phyloP scores from a whole-genome alignment of 2,113 vertebrate genomes.

The Plecotus auritus region DNA sequence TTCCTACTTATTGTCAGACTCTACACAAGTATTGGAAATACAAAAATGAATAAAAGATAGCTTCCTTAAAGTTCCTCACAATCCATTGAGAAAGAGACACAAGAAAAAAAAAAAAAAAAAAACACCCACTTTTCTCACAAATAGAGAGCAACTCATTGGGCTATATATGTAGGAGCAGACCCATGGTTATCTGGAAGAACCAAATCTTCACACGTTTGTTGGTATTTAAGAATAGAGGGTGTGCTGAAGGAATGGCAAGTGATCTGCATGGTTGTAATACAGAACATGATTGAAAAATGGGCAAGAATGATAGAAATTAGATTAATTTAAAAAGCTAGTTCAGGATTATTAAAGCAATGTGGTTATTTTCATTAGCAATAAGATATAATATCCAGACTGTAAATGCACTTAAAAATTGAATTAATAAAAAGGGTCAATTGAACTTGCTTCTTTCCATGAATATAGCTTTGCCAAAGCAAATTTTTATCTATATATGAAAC shows the following conservation, averaged over 20 bases:
- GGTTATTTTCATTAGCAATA: neutral
- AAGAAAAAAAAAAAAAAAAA: neutral
- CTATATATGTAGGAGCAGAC: neutral
- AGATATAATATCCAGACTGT: neutral
- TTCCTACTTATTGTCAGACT: neutral
- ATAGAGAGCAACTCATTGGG: neutral
- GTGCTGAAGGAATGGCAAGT: neutral
- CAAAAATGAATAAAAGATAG: neutral
- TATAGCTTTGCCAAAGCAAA: neutral
- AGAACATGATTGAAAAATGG: neutral
- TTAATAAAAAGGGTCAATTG: neutral
- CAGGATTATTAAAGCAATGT: neutral
- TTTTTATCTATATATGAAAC: neutral
- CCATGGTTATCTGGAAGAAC: neutral
- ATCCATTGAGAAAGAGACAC: neutral
- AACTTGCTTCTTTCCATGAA: neutral
- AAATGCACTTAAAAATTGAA: neutral
- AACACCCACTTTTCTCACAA: neutral
- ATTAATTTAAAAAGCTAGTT: neutral
- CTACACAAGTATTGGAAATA: neutral
- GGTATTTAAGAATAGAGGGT: neutral
- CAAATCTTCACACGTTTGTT: neutral
- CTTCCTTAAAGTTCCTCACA: neutral
- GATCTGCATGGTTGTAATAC: neutral
- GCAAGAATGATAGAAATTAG: neutral